Base-by-base conservation (phyloP, 2,888 invertebrate genomes). In the Nomada goodeniana region DNA sequence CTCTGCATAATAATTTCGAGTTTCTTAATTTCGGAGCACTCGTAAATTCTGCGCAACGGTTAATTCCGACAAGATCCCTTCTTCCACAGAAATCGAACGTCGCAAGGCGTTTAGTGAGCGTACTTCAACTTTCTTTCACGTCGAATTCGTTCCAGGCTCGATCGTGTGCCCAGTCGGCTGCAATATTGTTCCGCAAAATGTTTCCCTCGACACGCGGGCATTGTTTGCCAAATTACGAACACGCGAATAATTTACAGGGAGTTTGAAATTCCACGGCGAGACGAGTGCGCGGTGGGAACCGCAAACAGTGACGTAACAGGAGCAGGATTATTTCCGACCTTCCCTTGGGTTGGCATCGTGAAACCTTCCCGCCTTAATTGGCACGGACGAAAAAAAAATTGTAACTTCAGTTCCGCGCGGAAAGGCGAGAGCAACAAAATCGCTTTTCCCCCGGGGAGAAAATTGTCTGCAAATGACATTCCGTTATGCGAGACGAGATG, bases 391-490 rank as follows among this genome's bases (percentile, higher is more conserved):
- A 23, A 60, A 67, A 67, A 75, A 60, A 69, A 75, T 63, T 55
- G 61, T 23, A 75, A 69, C 69, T 42, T 7, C 44, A 75, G 61
- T 23, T 42, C 29, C 13, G 23, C 11, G 20, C 15, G 44, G 15
- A 36, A 42, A 53, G 23, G 23, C 60, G 36, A 60, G 47, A 44
- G 42, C 26, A 63, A 52, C 42, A 63, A 55, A 61, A 57, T 36
- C 26, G n/a, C 9, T 36, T 50, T 53, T 64, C 26, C 57, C 26
- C 20, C 2, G 20, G 3, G 57, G 10, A 26, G 23, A 59, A 73
- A 84, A 72, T 71, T 75, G 69, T 67, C 72, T 42, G 68, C 69
- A 75, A 76, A 23, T 74, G 76, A 83, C 59, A 23, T 36, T 36
- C 52, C 53, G 20, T 26, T 53, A 63, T 68, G 50, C 18, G 47